Evolutionary conservation across 2,888 invertebrate species (phyloP).

Genomic region (Agriopis marginaria): DNA sequence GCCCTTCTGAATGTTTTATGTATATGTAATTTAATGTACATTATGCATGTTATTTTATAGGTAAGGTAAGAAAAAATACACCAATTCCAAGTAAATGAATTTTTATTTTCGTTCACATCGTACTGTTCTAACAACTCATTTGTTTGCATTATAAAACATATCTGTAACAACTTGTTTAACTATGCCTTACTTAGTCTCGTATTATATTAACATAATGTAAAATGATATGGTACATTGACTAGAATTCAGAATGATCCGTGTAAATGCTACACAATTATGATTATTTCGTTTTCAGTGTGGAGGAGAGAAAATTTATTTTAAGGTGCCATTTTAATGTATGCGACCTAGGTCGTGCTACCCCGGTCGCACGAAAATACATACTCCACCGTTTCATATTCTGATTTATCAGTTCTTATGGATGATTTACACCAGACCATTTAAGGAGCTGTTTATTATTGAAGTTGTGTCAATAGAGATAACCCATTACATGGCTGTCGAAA

Average conservation of each 20-base stretch:
- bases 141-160: slow-evolving; percentile 83
- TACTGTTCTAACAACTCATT: slow-evolving; percentile 81
- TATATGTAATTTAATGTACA: not conserved
- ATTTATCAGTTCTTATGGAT: too few species aligned
- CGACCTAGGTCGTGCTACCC: not conserved
- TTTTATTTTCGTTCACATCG: slow-evolving; percentile 83
- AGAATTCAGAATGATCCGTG: slow-evolving; percentile 65
- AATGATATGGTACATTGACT: slow-evolving; percentile 85
- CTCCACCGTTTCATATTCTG: too few species aligned
- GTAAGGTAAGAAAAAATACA: slow-evolving; percentile 45
- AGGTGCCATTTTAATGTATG: not conserved
- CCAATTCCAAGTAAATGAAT: slow-evolving; percentile 73
- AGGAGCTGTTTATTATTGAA: too few species aligned
- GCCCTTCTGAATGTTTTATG: not conserved
- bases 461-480: too few species aligned
- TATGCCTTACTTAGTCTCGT: slow-evolving; percentile 68
- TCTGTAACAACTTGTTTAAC: slow-evolving; percentile 83
- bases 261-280: slow-evolving; percentile 43
- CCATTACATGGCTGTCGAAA: too few species aligned
- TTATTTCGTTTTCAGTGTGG: slow-evolving; percentile 9
- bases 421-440: too few species aligned
- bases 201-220: slow-evolving; percentile 75
- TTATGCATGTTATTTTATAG: not conserved
- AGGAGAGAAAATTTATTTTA: slow-evolving; percentile 14
- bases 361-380: too few species aligned